Evolutionary conservation across 2,113 vertebrate genomes (phyloP), one percentile per base, ranked within the genome.

Genomic region (Vulpes lagopus): DNA sequence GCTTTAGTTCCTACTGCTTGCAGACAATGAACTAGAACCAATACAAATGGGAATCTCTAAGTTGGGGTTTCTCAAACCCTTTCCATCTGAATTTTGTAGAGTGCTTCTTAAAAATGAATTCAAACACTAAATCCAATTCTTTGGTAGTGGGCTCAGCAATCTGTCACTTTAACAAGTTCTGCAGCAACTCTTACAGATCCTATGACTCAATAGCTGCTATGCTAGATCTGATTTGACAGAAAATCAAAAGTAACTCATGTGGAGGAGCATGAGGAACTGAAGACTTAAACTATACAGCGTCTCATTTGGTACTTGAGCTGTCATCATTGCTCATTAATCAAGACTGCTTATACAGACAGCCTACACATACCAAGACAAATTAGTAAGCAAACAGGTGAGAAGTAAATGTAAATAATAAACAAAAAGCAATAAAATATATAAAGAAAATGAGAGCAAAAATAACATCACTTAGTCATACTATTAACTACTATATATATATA

Each of bases 311-410:
- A 67, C 9, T 51, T 71, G 78, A 73, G 3, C 69, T 67, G 62
- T 65, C 69, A 89, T 79, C 59, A 71, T 12, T 83, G 16, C 2
- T 96, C 15, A 62, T 83, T 92, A 95, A 92, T 86, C 53, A 94
- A 94, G 35, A 73, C 55, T 22, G 3, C 10, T 27, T 87, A 19
- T 1, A 81, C 9, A 85, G 22, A 51, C 23, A 92, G 19, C 55
- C 95, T 85, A 65, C 93, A 91, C 0, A 20, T 38, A 83, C 35
- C 11, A 32, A 19, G 12, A n/a, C 8, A 69, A 95, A 51, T 38
- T 27, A 23, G 12, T 73, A 89, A 85, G 53, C 19, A 91, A 96
- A 59, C 19, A 55, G 11, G 5, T 10, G 2, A 89, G 17, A 83
- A 95, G 12, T 8, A 95, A 89, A 93, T 35, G 4, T 23, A 55